These are phyloP conservation scores for Vespertilio murinus DNA, from an alignment of 2,797 vertebrate species.

Conservation along the genomic window DNA sequence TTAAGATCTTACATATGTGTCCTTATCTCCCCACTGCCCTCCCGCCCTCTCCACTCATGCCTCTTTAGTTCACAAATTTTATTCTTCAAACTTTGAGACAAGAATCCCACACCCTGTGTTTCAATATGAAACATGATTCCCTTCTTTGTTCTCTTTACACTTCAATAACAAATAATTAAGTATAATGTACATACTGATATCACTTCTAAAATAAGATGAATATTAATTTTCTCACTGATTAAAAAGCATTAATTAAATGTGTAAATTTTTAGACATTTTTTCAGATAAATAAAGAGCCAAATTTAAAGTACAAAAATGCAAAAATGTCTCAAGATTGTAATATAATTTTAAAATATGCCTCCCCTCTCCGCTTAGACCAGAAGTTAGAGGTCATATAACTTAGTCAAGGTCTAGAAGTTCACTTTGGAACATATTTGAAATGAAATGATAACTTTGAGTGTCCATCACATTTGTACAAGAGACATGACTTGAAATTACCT, in stretches of 20 bases:
- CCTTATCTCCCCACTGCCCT: no score
- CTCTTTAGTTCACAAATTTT: no score
- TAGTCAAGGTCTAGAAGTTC: conserved; percentile 66
- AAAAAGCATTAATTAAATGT: not conserved
- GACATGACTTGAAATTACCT: conserved; percentile 78
- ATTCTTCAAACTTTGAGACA: no score
- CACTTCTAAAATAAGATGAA: not conserved
- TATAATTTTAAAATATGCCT: not conserved
- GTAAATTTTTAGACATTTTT: not conserved
- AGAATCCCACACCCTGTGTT: no score
- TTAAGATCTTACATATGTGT: no score
- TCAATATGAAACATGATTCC: not conserved
- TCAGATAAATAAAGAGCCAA: not conserved
- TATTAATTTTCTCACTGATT: not conserved
- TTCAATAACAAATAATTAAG: not conserved
- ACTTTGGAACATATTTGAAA: conserved; percentile 65
- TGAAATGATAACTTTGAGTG: conserved; percentile 64
- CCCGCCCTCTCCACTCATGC: no score
- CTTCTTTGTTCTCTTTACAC: not conserved
- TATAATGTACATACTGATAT: not conserved
- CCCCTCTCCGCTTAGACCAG: not conserved
- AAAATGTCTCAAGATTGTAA: not conserved
- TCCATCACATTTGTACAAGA: conserved; percentile 74
- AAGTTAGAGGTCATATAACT: conserved; percentile 59
- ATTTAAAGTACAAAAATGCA: not conserved